Evolutionary conservation across 2,113 vertebrate species (phyloP).

Genomic region (Muscicapa adusta): DNA sequence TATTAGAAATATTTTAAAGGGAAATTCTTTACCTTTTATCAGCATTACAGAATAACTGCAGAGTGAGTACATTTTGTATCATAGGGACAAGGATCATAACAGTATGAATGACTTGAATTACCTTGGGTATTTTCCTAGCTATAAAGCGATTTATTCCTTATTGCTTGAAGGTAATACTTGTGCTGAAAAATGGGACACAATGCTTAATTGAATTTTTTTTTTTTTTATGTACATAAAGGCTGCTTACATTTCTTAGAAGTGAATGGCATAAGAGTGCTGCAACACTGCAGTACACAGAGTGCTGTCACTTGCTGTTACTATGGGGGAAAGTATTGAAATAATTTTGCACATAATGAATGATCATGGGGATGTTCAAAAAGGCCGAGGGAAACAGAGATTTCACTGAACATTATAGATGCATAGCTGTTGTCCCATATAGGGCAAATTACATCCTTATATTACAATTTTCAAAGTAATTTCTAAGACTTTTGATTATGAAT

Average conservation of each 20-base stretch:
- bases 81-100: constrained; percentile 23
- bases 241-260: constrained; percentile 60
- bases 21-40: constrained; percentile 32
- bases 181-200: constrained; percentile 60
- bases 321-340: constrained; percentile 26
- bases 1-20: constrained; percentile 52
- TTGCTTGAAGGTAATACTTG: constrained; percentile 63
- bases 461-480: constrained; percentile 22
- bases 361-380: neutral
- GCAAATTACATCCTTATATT: neutral
- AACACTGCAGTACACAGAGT: neutral
- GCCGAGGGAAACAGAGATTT: neutral
- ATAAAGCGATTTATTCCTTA: constrained; percentile 50
- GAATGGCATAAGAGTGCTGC: neutral
- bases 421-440: neutral
- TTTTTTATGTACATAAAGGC: constrained; percentile 45
- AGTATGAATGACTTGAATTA: constrained; percentile 62
- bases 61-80: constrained; percentile 30
- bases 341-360: constrained; percentile 34
- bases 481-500: neutral
- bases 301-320: constrained; percentile 43
- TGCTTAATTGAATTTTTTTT: constrained; percentile 57
- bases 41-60: constrained; percentile 28
- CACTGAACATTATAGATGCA: neutral
- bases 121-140: constrained; percentile 54